Percentiles rank a stretch among this genome's conserved stretches.
These are phyloP conservation scores for Sarotherodon lohbergeri DNA, from an alignment of 2,113 vertebrate species.

Conservation along the genomic window DNA sequence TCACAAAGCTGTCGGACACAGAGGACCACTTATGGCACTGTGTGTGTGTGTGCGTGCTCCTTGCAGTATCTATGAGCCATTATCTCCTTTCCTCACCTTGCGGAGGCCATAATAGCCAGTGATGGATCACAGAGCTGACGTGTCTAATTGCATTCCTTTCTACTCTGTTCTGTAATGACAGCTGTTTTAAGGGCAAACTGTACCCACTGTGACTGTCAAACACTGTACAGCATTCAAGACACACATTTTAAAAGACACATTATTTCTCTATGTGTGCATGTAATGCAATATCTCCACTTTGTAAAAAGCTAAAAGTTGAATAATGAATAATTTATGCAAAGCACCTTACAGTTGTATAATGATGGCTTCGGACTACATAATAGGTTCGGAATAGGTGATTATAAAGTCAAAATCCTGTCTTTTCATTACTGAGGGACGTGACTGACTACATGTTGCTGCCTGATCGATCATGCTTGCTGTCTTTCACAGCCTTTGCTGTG, in stretches of 20 bases:
- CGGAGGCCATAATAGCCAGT: constrained; percentile 83
- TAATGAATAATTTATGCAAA: not conserved
- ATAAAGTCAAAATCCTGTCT: not conserved
- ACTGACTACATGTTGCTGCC: not conserved
- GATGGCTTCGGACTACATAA: not conserved
- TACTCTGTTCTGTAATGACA: constrained; percentile 84
- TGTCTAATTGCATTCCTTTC: constrained; percentile 91
- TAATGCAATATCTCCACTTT: not conserved
- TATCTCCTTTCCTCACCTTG: constrained; percentile 79
- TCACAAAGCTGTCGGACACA: constrained; percentile 17
- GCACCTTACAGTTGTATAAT: not conserved
- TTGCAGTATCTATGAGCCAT: constrained; percentile 6
- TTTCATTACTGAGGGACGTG: not conserved
- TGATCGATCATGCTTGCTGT: not conserved
- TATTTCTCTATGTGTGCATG: not conserved
- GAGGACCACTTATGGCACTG: not conserved
- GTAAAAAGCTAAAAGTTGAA: not conserved
- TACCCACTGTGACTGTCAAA: constrained; percentile 88
- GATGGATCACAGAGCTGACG: constrained; percentile 87
- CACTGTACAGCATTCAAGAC: constrained; percentile 68
- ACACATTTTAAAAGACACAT: not conserved
- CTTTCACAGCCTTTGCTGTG: not conserved
- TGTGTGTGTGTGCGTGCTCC: not conserved
- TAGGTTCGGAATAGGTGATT: not conserved
- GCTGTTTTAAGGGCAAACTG: constrained; percentile 85